Evolutionary conservation across 1,140 invertebrate species (phyloP).

Genomic region (Ips nitidus): DNA sequence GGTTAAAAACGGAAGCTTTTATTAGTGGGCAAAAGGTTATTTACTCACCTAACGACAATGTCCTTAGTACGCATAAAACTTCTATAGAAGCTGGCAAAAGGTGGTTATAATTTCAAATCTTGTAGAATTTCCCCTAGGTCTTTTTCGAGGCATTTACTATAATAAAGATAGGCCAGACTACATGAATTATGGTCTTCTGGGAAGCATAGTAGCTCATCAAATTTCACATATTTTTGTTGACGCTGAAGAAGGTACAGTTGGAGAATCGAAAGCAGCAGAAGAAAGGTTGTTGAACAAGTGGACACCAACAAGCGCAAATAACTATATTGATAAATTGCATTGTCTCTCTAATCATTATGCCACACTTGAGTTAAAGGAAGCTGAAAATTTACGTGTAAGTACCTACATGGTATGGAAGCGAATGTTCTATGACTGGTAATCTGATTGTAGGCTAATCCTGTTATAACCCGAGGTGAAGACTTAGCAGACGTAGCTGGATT

Average conservation of each 20-base stretch:
- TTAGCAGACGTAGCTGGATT: too few species aligned
- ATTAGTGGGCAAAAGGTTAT: slow-evolving; percentile 40
- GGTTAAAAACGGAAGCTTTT: slow-evolving; percentile 32
- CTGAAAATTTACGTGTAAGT: slow-evolving; percentile 28
- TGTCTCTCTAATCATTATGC: slow-evolving; percentile 42
- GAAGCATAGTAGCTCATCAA: slow-evolving; percentile 91
- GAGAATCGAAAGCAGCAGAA: slow-evolving; percentile 7
- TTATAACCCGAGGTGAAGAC: too few species aligned
- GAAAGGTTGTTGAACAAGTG: slow-evolving; percentile 40
- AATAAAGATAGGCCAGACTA: slow-evolving; percentile 80
- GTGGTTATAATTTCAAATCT: neutral
- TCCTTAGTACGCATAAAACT: slow-evolving; percentile 44
- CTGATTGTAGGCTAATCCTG: too few species aligned
- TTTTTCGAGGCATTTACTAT: slow-evolving; percentile 88
- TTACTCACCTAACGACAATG: slow-evolving; percentile 39
- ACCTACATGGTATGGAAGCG: too few species aligned
- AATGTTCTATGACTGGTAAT: too few species aligned
- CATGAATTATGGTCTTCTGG: slow-evolving; percentile 91
- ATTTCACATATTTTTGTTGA: slow-evolving; percentile 72
- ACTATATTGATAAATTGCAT: slow-evolving; percentile 42
- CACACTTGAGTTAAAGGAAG: slow-evolving; percentile 33
- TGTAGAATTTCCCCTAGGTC: slow-evolving; percentile 85
- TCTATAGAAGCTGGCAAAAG: neutral
- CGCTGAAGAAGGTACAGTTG: slow-evolving; percentile 27
- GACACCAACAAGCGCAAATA: slow-evolving; percentile 36